Evolutionary conservation across 2,888 invertebrate genomes (phyloP), one percentile per base, ranked within the genome.

Genomic region (Cerastis rubricosa): DNA sequence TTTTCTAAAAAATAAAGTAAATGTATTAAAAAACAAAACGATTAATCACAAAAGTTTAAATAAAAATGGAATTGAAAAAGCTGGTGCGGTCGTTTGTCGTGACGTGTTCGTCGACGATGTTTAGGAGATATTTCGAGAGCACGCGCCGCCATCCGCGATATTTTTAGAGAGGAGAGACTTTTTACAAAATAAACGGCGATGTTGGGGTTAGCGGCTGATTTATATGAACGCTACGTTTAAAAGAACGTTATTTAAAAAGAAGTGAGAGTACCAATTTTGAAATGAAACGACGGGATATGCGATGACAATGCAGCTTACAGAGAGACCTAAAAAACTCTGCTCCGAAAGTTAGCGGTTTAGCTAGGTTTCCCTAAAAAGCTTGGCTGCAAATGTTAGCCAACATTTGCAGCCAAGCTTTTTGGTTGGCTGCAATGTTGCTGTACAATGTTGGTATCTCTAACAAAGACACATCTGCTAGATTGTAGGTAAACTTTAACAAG

Each of bases 91-190:
- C 85, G 83, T 80, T 81, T 86, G 84, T 86, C 86, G 87, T 93
- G 92, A 93, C 93, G 92, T 91, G 90, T 89, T 78, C 91, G 91
- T 91, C 89, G 89, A 85, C 90, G 92, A 91, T 92, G 92, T 92
- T 91, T 88, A 86, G 88, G 90, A 92, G 94, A 93, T 95, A 95
- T 95, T 96, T 94, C 90, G 89, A 92, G 93, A 91, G 85, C 83
- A 87, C 91, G 93, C 95, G 95, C 94, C 93, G 93, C 94, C 93
- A 91, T 89, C 90, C 92, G 91, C 86, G 92, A 87, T 96, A 96
- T 96, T 95, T 96, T 95, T 96, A 96, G 96, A 94, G 92, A 92
- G 91, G 94, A 94, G 94, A 92, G 94, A 94, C 94, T 94, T 96
- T 95, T 95, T 95, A 96, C 95, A 95, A 96, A 96, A 96, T 95